Evolutionary conservation across 2,888 invertebrate species (phyloP).

Genomic region (Teinopalpus imperialis): DNA sequence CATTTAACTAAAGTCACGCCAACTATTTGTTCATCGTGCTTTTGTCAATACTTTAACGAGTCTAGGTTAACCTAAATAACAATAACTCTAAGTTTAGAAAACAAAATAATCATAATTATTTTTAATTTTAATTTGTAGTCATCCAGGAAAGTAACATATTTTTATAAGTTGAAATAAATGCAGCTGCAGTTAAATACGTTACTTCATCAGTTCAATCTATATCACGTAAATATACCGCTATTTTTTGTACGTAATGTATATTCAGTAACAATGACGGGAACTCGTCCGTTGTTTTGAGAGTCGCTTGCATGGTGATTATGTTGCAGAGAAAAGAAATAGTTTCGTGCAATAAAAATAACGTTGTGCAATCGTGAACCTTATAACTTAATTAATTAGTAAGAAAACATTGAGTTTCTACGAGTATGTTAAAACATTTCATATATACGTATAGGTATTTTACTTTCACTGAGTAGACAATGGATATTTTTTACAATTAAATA

Average conservation of each 20-base stretch:
- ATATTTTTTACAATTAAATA: slow-evolving; percentile 17
- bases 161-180: neutral
- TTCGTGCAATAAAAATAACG: slow-evolving; percentile 47
- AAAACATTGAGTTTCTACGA: slow-evolving; percentile 27
- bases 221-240: slow-evolving; percentile 41
- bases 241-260: slow-evolving; percentile 34
- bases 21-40: slow-evolving; percentile 20
- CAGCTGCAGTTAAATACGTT: slow-evolving; percentile 15
- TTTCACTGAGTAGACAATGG: slow-evolving; percentile 22
- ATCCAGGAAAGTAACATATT: too few relatives aligned
- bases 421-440: slow-evolving; percentile 9
- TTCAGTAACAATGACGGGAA: slow-evolving; percentile 40
- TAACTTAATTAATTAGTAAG: slow-evolving; percentile 33
- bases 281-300: slow-evolving; percentile 30
- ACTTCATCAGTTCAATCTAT: slow-evolving; percentile 38
- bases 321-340: slow-evolving; percentile 52
- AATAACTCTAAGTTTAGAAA: too few relatives aligned
- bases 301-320: slow-evolving; percentile 33
- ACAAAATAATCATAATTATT: too few relatives aligned
- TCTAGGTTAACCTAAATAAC: neutral
- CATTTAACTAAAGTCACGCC: slow-evolving; percentile 43
- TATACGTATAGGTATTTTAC: slow-evolving; percentile 5
- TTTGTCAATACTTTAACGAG: slow-evolving; percentile 12
- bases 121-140: too few relatives aligned
- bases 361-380: slow-evolving; percentile 46